phyloP scores from a whole-genome alignment of 2,888 invertebrate species.

The Andrena haemorrhoa region DNA sequence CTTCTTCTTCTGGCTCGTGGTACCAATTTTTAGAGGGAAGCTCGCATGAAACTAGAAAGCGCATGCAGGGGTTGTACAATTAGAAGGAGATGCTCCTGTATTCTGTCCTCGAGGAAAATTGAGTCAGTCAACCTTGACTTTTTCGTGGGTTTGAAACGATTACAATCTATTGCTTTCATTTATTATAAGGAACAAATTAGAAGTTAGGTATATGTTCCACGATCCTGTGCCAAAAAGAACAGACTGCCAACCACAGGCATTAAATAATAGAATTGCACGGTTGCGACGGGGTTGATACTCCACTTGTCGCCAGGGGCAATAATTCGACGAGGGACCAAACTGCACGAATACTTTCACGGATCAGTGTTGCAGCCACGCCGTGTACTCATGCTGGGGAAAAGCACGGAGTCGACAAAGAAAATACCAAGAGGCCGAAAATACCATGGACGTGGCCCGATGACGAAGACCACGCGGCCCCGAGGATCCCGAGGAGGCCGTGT shows the following conservation, averaged over 20 bases:
- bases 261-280: too few relatives aligned
- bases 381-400: background rate
- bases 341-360: too few relatives aligned
- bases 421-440: constrained; percentile 30
- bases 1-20: too few relatives aligned
- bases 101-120: background rate
- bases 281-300: too few relatives aligned
- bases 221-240: too few relatives aligned
- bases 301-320: too few relatives aligned
- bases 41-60: too few relatives aligned
- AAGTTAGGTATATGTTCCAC: background rate
- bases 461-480: constrained; percentile 47
- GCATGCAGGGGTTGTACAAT: background rate
- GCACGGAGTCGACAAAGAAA: constrained; percentile 25
- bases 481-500: constrained; percentile 45
- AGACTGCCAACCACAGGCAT: too few relatives aligned
- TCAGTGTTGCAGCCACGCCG: too few relatives aligned
- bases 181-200: background rate
- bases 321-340: too few relatives aligned
- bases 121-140: background rate
- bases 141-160: background rate
- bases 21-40: too few relatives aligned
- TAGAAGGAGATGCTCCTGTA: background rate
- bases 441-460: constrained; percentile 31
- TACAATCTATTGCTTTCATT: background rate